Percentiles rank a stretch among this genome's conserved stretches.
Evolutionary conservation across 2,888 invertebrate species (phyloP).

Genomic region (Phasia obesa): DNA sequence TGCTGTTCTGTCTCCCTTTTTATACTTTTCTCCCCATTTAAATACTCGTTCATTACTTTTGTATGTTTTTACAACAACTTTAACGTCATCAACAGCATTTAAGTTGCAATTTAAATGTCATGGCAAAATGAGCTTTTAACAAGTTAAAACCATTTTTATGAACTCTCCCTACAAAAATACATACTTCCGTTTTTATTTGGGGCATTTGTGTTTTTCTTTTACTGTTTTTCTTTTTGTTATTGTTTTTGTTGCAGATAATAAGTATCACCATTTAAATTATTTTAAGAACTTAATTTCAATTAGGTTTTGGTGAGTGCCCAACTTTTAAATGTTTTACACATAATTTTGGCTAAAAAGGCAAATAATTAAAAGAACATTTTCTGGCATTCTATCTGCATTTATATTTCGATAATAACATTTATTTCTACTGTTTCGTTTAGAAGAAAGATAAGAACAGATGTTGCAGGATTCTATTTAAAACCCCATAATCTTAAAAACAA

Average conservation of each 20-base stretch:
- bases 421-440: too few relatives aligned
- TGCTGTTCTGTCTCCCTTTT: neutral
- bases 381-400: slow-evolving; percentile 7
- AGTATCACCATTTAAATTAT: slow-evolving; percentile 37
- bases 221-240: slow-evolving; percentile 1
- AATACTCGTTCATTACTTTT: slow-evolving; percentile 6
- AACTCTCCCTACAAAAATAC: slow-evolving; percentile 5
- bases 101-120: slow-evolving; percentile 60
- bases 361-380: neutral
- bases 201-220: slow-evolving; percentile 1
- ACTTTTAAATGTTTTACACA: slow-evolving; percentile 30
- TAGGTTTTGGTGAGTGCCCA: slow-evolving; percentile 36
- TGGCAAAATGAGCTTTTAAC: slow-evolving; percentile 50
- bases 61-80: slow-evolving; percentile 47
- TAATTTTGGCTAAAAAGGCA: slow-evolving; percentile 11
- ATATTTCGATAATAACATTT: neutral
- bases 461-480: too few relatives aligned
- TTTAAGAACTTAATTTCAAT: slow-evolving; percentile 49
- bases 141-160: slow-evolving; percentile 51
- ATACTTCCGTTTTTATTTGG: neutral
- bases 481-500: too few relatives aligned
- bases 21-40: slow-evolving; percentile 9
- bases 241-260: slow-evolving; percentile 32
- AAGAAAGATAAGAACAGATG: too few relatives aligned
- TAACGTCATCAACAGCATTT: slow-evolving; percentile 58